A percentile compares a stretch with the other conserved stretches of the same genome.
phyloP scores from a whole-genome alignment of 2,113 vertebrate species.

The Lophochroa leadbeateri region DNA sequence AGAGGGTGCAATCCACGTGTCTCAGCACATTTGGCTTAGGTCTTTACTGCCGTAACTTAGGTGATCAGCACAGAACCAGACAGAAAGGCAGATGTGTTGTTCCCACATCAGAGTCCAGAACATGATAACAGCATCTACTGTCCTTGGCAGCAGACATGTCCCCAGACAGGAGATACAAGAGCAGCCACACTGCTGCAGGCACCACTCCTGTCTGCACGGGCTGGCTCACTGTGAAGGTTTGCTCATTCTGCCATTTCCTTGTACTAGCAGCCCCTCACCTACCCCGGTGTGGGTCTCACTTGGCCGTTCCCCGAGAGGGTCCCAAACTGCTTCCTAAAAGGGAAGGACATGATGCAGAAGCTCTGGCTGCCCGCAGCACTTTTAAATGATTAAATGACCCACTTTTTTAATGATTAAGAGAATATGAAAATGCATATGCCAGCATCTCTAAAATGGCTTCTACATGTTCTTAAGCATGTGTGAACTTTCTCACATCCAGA shows the following conservation, averaged over 20 bases:
- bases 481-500: background rate
- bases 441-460: background rate
- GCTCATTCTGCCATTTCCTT: background rate
- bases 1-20: background rate
- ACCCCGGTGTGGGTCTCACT: background rate
- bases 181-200: background rate
- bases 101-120: background rate
- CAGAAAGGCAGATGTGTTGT: background rate
- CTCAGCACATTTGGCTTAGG: background rate
- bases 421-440: background rate
- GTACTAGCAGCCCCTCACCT: background rate
- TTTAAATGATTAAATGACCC: background rate
- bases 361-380: background rate
- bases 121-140: background rate
- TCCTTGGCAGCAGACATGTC: background rate
- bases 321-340: background rate
- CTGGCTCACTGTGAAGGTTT: background rate
- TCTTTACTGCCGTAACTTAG: background rate
- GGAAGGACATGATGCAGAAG: background rate
- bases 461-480: background rate
- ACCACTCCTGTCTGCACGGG: background rate
- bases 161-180: background rate
- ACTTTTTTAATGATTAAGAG: background rate
- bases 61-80: background rate
- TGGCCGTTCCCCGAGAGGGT: background rate